Base-by-base conservation (phyloP, 2,888 invertebrate species). In the Bugulina stolonifera region DNA sequence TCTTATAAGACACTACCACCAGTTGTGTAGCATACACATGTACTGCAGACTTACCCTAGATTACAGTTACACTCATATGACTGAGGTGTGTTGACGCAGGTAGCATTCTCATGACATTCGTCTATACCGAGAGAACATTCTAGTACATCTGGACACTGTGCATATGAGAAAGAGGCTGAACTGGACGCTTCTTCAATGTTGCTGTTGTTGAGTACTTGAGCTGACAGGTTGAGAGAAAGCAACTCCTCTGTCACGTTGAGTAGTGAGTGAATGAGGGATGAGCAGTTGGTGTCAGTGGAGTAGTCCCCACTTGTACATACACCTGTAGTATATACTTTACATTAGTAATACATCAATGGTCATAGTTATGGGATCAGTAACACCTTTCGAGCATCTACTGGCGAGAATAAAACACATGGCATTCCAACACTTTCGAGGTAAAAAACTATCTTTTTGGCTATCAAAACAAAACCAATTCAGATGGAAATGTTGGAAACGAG, bases 11-110 rank as follows among this genome's bases (percentile, higher is more conserved):
- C n/a, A n/a, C n/a, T n/a, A n/a, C n/a, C n/a, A n/a, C n/a, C n/a
- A n/a, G n/a, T n/a, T n/a, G n/a, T n/a, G n/a, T n/a, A n/a, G n/a
- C n/a, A n/a, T n/a, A n/a, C n/a, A n/a, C n/a, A n/a, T n/a, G n/a
- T n/a, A n/a, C n/a, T n/a, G n/a, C n/a, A n/a, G 22, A 64, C 64
- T 32, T 27, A 64, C 64, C 94, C 95, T 77, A 91, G 75, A 70
- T 81, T 79, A 76, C 96, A 96, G 75, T 91, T 90, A 80, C 96
- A 96, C 73, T 90, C 91, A 83, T 90, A 96, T 0, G 93, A 93
- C 0, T 93, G 93, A 80, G 92, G 92, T 0, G 93, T 94, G 82
- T 96, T 95, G 72, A 91, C 91, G 83, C 96, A 97, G 54, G 91
- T 90, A 3, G 96, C 95, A 81, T 95, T 90, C 73, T 89, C 88